Conservation (phyloP, 2,797 vertebrate genomes). For the Danio choprae region DNA sequence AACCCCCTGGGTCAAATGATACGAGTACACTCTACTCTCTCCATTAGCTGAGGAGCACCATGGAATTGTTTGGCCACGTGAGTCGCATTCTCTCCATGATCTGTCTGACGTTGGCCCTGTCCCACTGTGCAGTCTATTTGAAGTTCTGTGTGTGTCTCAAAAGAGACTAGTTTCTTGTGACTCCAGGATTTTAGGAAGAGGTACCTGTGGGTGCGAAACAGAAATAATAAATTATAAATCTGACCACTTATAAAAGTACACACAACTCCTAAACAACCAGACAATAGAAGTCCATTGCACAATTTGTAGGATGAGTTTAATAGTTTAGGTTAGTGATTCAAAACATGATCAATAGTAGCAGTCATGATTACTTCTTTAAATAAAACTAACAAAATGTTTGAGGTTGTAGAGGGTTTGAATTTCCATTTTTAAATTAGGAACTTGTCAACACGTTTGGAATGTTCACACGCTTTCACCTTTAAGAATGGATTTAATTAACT, state of each 20-base stretch:
- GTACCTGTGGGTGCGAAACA: conserved; percentile 79
- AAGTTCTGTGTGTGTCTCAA: conserved; percentile 55
- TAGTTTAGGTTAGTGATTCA: not conserved
- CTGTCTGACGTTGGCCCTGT: conserved; percentile 4
- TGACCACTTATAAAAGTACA: not conserved
- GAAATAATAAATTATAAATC: not conserved
- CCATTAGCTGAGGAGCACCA: not conserved
- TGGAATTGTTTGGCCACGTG: conserved; percentile 19
- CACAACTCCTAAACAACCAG: not conserved
- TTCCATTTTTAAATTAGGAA: not conserved
- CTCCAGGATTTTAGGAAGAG: conserved; percentile 90
- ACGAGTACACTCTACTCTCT: not conserved
- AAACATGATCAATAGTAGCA: not conserved
- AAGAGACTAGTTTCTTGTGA: conserved; percentile 79
- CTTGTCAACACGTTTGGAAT: not conserved
- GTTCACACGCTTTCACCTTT: not conserved
- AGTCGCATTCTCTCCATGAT: not conserved
- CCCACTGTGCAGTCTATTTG: not conserved
- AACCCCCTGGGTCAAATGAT: not conserved
- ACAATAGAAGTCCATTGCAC: not conserved
- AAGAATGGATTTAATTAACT: not conserved
- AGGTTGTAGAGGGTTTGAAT: not conserved
- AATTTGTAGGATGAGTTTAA: not conserved
- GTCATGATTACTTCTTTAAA: not conserved
- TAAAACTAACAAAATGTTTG: not conserved